Base-by-base conservation (phyloP, 1,140 invertebrate genomes). In the Cheumatopsyche charites region DNA sequence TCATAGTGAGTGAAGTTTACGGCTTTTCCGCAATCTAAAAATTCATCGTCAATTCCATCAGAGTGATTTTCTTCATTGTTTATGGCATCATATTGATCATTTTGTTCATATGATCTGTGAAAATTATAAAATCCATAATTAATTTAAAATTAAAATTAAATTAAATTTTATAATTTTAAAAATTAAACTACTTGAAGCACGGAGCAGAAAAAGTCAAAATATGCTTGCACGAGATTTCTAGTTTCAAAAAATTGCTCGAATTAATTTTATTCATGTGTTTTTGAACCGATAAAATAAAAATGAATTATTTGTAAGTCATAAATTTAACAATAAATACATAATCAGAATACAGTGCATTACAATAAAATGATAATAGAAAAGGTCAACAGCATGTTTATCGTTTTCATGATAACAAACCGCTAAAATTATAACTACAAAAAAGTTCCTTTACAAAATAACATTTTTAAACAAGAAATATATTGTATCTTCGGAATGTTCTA, bases 1-100 rank as follows among this genome's bases (percentile, higher is more conserved):
- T 95, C 94, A 82, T 94, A 95, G 79, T 92, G 92, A 11, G 94
- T 94, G 78, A 91, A 92, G 82, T 95, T 95, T 0, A 93, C 92
- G 52, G 92, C 88, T 84, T 93, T 93, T 1, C 94, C 94, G 84
- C 94, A 95, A 77, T 93, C 91, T 67, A 95, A 81, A 74, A 89
- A 85, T 79, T 92, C 88, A 76, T 90, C 88, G 52, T 90, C 87
- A 12, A 79, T 73, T 13, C 49, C 55, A 73, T 85, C 81, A 47
- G 76, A 76, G 76, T 79, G 82, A n/a, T 76, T 61, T 49, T 85
- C 82, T 43, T 73, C 72, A 61, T 29, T 73, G 12, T 63, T 68
- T 13, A 71, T 63, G 0, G 65, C 47, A 29, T 73, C 75, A 62
- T 72, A 76, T 23, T 73, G 65, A 19, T 76, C 75, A 42, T 41